These are phyloP conservation scores for Dinocampus coccinellae DNA, from an alignment of 2,888 invertebrate genomes.

Conservation along the genomic window DNA sequence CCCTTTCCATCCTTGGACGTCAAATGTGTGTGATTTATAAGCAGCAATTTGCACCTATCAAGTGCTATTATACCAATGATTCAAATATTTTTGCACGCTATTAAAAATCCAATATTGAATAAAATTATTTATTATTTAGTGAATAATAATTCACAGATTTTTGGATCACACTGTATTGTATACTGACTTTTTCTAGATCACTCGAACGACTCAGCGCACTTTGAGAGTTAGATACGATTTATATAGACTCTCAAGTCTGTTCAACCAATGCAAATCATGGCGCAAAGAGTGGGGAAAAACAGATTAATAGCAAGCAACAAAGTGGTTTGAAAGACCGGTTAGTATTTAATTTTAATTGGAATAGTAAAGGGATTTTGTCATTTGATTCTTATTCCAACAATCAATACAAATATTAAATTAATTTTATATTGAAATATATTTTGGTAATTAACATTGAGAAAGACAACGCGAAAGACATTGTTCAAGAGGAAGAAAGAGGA, in stretches of 20 bases:
- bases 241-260: slow-evolving; percentile 62
- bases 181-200: slow-evolving; percentile 15
- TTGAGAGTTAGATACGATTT: slow-evolving; percentile 55
- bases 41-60: background rate
- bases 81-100: background rate
- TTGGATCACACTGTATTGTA: background rate
- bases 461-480: background rate
- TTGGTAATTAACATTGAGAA: slow-evolving; percentile 10
- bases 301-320: slow-evolving; percentile 26
- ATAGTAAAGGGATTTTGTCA: background rate
- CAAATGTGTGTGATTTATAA: background rate
- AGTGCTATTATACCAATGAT: background rate
- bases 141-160: background rate
- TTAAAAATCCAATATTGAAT: background rate
- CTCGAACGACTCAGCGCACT: slow-evolving; percentile 42
- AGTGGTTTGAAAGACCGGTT: slow-evolving; percentile 18
- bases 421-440: background rate
- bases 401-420: background rate
- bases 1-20: slow-evolving; percentile 59
- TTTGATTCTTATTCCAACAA: background rate
- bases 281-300: slow-evolving; percentile 27
- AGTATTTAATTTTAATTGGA: slow-evolving; percentile 27
- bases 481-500: slow-evolving; percentile 19
- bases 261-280: slow-evolving; percentile 53
- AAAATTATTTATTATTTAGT: background rate